Evolutionary conservation across 2,113 vertebrate species (phyloP), one percentile per base, ranked within the genome.

Genomic region (Salvelinus namaycush): DNA sequence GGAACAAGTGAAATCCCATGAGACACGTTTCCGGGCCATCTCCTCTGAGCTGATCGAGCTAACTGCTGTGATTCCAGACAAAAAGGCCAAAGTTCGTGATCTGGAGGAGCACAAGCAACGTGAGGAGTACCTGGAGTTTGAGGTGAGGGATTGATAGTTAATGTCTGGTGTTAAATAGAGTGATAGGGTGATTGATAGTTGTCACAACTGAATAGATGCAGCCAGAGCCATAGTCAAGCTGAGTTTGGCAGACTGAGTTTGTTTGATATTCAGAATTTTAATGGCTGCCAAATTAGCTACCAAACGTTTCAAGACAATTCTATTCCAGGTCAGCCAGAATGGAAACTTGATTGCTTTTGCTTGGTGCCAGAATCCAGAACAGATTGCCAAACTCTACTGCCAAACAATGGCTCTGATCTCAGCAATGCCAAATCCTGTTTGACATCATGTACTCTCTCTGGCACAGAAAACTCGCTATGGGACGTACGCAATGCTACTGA

Each of bases 71-170:
- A 88, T 93, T 0, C 93, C 94, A 0, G 95, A 97, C 71, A 93
- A 92, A 44, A 98, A 96, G 84, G 90, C 94, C 66, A 96, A 97
- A 80, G 95, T 96, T 86, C 97, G 96, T 66, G 97, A 99, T 82
- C 92, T 95, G 0, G 97, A 99, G 69, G 98, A 99, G 76, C 92
- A 95, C 82, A 95, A 96, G 79, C 96, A 96, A 76, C 95, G 96
- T 24, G 95, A 95, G 76, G 96, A 98, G 78, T 99, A 99, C 74
- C 89, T 99, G 91, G 95, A 98, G 81, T 99, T 99, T 72, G 98
- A 99, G 96, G 98, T 99, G 83, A 93, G 92, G 48, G 18, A 57
- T 57, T 57, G 34, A 34, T 71, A 44, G 22, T 64, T 18, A 7
- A 11, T 64, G 20, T 26, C n/a, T 64, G 60, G 60, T 64, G 60